Base-by-base conservation (phyloP, 2,113 vertebrate genomes). In the Paraplagusia blochii region DNA sequence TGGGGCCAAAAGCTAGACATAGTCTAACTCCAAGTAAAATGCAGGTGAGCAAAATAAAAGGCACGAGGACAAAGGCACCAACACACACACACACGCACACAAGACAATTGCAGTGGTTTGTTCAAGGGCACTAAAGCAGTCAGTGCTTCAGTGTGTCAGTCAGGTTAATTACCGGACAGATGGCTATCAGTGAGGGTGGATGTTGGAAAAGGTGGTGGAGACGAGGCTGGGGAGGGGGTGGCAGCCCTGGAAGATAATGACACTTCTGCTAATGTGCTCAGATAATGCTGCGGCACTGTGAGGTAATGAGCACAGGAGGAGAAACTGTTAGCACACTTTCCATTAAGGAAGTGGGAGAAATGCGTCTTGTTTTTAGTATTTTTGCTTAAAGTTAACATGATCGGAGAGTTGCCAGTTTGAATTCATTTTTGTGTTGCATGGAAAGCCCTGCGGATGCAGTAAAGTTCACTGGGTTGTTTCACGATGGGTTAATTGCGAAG, bases 91-190 rank as follows among this genome's bases (percentile, higher is more conserved):
- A 47, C 45, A 47, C 45, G 22, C 12, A 48, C 15, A 44, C 6
- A 16, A 2, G 56, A 46, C 46, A 39, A 38, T 44, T 19, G 42
- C 14, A 34, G 34, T 14, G 52, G 63, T 51, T 64, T 17, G 36
- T 52, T 58, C 49, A 56, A 58, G 61, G 56, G 53, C 42, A 55
- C 44, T 54, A 22, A 55, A 53, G 39, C 66, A 69, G 62, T 63
- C 11, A n/a, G 39, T 50, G 54, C 15, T 49, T 63, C 63, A 40
- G 53, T 69, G 85, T 89, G 89, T 91, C 91, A 90, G 67, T 79
- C 77, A 88, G 92, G 90, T 91, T 93, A 93, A 94, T 94, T 90
- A 90, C 79, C 64, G 82, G 88, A 89, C 92, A 94, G 92, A 92
- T 93, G 92, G 91, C 66, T 81, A 88, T 84, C 82, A 63, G 71